These are phyloP conservation scores for Fratercula arctica DNA, from an alignment of 2,797 vertebrate species.

Conservation along the genomic window DNA sequence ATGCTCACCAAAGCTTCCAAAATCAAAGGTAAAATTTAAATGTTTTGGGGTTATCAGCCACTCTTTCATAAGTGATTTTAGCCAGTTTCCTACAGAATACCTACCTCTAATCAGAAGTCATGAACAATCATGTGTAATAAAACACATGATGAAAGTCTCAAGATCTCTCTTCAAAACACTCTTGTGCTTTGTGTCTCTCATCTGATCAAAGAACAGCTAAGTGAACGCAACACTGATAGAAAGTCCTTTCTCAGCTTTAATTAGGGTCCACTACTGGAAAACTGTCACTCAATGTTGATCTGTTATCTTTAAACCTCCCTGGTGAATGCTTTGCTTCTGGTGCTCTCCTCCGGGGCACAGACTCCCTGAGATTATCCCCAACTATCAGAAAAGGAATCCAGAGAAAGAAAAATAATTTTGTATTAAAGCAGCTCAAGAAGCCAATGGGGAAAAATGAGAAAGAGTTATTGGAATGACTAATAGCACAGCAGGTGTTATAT, in stretches of 20 bases:
- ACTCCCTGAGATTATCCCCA: neutral
- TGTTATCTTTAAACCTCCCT: neutral
- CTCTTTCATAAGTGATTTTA: neutral
- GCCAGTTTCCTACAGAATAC: neutral
- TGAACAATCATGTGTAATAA: neutral
- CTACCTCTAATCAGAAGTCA: neutral
- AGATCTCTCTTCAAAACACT: neutral
- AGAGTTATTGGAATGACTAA: constrained; percentile 55
- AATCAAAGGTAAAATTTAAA: neutral
- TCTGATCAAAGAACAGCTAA: neutral
- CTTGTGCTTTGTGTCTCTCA: neutral
- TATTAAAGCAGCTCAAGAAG: neutral
- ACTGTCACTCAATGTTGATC: neutral
- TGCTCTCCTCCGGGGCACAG: neutral
- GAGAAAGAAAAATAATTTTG: neutral
- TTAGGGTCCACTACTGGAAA: neutral
- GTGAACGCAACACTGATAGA: neutral
- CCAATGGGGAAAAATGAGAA: constrained; percentile 30
- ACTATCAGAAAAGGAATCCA: neutral
- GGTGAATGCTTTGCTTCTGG: neutral
- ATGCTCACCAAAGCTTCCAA: neutral
- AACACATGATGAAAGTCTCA: neutral
- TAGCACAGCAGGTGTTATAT: constrained; percentile 48
- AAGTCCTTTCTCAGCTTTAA: neutral
- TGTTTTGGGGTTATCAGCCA: neutral